Evolutionary conservation across 2,113 vertebrate genomes (phyloP).

Genomic region (Parus major): DNA sequence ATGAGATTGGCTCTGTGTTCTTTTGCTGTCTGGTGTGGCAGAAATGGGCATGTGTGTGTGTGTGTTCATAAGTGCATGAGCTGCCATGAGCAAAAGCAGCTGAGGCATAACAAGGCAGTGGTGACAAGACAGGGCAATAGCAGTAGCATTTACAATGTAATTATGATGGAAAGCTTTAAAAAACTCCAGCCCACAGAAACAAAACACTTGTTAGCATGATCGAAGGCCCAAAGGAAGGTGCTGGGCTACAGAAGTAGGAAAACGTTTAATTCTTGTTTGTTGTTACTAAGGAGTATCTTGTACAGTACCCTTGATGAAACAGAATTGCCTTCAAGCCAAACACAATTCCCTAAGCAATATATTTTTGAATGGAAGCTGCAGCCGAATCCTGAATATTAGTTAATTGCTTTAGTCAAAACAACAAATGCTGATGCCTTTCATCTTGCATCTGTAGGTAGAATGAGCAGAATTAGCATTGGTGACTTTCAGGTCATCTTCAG

Average conservation of each 20-base stretch:
- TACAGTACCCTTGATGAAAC: background rate
- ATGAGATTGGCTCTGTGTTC: background rate
- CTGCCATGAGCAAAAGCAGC: background rate
- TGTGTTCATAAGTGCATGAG: background rate
- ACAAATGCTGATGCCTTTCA: background rate
- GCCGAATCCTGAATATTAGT: background rate
- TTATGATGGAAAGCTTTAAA: background rate
- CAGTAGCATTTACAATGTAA: background rate
- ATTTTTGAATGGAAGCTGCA: constrained; percentile 19
- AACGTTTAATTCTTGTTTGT: background rate
- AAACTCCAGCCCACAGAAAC: background rate
- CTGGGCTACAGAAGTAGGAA: background rate
- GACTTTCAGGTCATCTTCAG: background rate
- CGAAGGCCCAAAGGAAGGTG: background rate
- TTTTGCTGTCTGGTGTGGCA: background rate
- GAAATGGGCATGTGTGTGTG: background rate
- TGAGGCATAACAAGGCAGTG: background rate
- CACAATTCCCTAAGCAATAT: background rate
- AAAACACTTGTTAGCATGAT: background rate
- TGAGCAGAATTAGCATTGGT: background rate
- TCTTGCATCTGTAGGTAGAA: background rate
- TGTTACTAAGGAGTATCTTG: background rate
- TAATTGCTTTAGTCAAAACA: constrained; percentile 29
- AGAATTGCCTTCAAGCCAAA: constrained; percentile 28
- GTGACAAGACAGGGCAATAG: background rate